Evolutionary conservation across 1,140 invertebrate genomes (phyloP).

Genomic region (Eurosta solidaginis): DNA sequence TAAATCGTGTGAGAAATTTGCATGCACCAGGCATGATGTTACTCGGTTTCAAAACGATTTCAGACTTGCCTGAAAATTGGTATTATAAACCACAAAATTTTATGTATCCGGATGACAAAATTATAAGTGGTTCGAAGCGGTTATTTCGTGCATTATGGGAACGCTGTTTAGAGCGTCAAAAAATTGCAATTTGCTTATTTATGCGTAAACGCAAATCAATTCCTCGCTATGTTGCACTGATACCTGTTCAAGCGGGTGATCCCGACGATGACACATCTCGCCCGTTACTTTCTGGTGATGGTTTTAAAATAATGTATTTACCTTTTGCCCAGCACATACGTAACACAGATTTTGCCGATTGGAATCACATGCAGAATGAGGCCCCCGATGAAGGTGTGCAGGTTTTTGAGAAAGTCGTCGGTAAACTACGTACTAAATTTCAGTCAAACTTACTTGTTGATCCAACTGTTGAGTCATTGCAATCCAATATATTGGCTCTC

Average conservation of each 20-base stretch:
- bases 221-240: slow-evolving; percentile 51
- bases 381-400: slow-evolving; percentile 42
- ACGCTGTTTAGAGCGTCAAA: slow-evolving; percentile 49
- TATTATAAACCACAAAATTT: slow-evolving; percentile 52
- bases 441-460: slow-evolving; percentile 50
- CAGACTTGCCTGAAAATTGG: slow-evolving; percentile 37
- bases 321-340: slow-evolving; percentile 51
- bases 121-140: slow-evolving; percentile 49
- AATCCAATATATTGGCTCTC: slow-evolving; percentile 48
- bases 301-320: slow-evolving; percentile 54
- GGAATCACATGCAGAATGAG: slow-evolving; percentile 46
- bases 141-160: slow-evolving; percentile 56
- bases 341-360: slow-evolving; percentile 45
- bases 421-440: slow-evolving; percentile 50
- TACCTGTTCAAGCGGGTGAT: slow-evolving; percentile 42
- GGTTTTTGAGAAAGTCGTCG: slow-evolving; percentile 49
- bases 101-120: slow-evolving; percentile 55
- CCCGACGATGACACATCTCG: slow-evolving; percentile 17
- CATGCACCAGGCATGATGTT: slow-evolving; percentile 50
- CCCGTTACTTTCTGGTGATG: slow-evolving; percentile 47
- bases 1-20: slow-evolving; percentile 44
- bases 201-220: slow-evolving; percentile 50
- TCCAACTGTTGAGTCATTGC: slow-evolving; percentile 47
- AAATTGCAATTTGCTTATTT: slow-evolving; percentile 55
- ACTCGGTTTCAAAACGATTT: slow-evolving; percentile 54